A percentile compares a stretch with the other conserved stretches of the same genome.
Evolutionary conservation across 2,113 vertebrate species (phyloP).

Genomic region (Eidolon helvum): DNA sequence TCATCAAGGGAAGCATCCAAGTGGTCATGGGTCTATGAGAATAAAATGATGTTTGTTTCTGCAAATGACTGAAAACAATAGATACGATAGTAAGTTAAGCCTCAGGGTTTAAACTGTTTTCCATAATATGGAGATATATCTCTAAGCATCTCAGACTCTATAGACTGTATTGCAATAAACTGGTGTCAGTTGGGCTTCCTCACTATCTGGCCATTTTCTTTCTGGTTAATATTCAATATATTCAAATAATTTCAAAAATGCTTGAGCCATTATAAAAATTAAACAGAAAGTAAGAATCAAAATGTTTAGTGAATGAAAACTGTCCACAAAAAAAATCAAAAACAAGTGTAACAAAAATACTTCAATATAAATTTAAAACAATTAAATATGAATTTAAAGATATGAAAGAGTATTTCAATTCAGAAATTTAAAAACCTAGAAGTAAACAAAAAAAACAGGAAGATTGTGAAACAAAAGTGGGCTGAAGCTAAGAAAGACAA

Average conservation of each 20-base stretch:
- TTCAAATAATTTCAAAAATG: constrained; percentile 21
- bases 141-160: background rate
- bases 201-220: background rate
- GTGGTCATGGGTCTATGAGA: background rate
- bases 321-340: background rate
- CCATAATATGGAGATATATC: background rate
- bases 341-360: background rate
- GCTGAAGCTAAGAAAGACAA: background rate
- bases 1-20: background rate
- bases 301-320: background rate
- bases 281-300: background rate
- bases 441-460: background rate
- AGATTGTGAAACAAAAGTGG: background rate
- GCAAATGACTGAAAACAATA: background rate
- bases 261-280: background rate
- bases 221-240: background rate
- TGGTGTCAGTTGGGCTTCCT: background rate
- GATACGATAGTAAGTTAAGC: background rate
- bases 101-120: background rate
- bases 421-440: background rate
- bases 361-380: background rate
- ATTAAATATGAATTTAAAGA: background rate
- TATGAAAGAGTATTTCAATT: background rate
- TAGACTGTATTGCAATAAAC: background rate
- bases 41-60: background rate